Conservation (phyloP, 2,113 vertebrate species). For the Pterocles gutturalis region DNA sequence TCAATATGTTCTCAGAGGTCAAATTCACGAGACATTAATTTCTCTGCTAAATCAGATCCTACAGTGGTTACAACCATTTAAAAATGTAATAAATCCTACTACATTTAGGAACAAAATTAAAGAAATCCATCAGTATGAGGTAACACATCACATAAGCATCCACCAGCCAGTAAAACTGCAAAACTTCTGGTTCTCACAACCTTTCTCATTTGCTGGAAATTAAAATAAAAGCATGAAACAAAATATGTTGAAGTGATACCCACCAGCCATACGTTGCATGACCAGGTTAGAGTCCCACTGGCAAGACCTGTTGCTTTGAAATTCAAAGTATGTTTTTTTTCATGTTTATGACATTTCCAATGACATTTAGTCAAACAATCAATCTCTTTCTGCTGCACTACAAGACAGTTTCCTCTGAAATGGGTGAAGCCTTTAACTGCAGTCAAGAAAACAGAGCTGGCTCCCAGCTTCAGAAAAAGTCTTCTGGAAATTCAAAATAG, state of each 20-base stretch:
- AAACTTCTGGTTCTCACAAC: not conserved
- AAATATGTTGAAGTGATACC: not conserved
- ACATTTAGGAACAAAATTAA: not conserved
- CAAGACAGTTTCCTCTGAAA: conserved; percentile 24
- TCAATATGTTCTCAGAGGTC: not conserved
- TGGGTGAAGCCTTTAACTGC: not conserved
- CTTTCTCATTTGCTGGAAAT: not conserved
- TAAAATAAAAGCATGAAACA: not conserved
- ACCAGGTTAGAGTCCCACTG: not conserved
- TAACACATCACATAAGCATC: not conserved
- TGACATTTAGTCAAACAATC: conserved; percentile 46
- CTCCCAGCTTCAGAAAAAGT: conserved; percentile 11
- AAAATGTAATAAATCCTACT: not conserved
- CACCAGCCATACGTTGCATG: not conserved
- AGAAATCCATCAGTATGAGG: not conserved
- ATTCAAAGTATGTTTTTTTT: conserved; percentile 50
- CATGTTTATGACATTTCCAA: conserved; percentile 60
- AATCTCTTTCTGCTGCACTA: conserved; percentile 29
- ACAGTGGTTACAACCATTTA: not conserved
- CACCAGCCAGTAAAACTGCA: not conserved
- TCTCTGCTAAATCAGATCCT: not conserved
- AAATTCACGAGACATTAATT: not conserved
- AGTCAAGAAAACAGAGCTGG: not conserved
- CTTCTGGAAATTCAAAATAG: not conserved
- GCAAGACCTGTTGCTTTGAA: conserved; percentile 19